Evolutionary conservation across 2,888 invertebrate genomes (phyloP).

Genomic region (Augiades crinisus): DNA sequence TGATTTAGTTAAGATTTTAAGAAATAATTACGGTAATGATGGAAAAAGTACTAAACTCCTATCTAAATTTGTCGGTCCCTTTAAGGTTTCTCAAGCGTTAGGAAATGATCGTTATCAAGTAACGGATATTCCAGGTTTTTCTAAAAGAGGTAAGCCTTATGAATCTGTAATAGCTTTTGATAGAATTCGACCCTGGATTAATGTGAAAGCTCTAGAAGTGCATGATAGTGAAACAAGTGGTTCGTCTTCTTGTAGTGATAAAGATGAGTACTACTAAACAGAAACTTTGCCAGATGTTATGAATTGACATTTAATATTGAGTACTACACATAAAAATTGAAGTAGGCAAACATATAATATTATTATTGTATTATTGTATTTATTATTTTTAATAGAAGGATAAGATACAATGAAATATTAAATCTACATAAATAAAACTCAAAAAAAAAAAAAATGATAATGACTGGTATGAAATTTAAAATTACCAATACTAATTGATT

Average conservation of each 20-base stretch:
- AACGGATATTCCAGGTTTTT: slow-evolving; percentile 29
- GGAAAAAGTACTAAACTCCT: slow-evolving; percentile 32
- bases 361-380: slow-evolving; percentile 9
- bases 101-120: slow-evolving; percentile 32
- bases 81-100: slow-evolving; percentile 27
- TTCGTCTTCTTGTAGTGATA: slow-evolving; percentile 18
- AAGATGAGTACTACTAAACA: slow-evolving; percentile 18
- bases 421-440: no score
- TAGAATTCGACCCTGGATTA: slow-evolving; percentile 32
- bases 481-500: no score
- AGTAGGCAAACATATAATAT: slow-evolving; percentile 7
- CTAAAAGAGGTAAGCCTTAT: slow-evolving; percentile 21
- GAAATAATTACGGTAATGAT: slow-evolving; percentile 30
- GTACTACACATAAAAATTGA: slow-evolving; percentile 12
- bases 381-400: slow-evolving; percentile 9
- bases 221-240: slow-evolving; percentile 21
- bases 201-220: slow-evolving; percentile 25
- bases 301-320: slow-evolving; percentile 9
- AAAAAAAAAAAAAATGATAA: not conserved
- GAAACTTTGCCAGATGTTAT: slow-evolving; percentile 17
- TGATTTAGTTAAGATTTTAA: slow-evolving; percentile 31
- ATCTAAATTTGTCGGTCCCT: slow-evolving; percentile 34
- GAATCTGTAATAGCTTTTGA: slow-evolving; percentile 29
- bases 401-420: slow-evolving; percentile 8
- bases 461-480: not conserved